Evolutionary conservation across 2,888 invertebrate genomes (phyloP).

Genomic region (Caenorhabditis plicata): DNA sequence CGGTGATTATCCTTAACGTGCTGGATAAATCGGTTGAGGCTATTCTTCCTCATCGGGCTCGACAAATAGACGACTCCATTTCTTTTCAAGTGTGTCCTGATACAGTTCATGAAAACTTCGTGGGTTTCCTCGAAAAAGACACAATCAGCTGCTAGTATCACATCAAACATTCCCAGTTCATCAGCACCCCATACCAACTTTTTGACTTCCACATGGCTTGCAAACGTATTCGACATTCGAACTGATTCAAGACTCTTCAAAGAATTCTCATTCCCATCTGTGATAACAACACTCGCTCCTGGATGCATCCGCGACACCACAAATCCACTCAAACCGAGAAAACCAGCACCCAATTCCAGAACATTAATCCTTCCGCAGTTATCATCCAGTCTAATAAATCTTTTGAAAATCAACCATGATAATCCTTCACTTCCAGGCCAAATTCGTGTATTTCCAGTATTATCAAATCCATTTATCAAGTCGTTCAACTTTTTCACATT

Average conservation of each 20-base stretch:
- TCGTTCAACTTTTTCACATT: background rate
- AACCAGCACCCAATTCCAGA: slow-evolving; percentile 47
- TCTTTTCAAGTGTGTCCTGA: slow-evolving; percentile 5
- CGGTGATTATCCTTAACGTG: slow-evolving; percentile 13
- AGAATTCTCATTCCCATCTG: slow-evolving; percentile 43
- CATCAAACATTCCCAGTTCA: slow-evolving; percentile 14
- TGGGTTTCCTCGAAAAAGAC: slow-evolving; percentile 41
- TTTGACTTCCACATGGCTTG: background rate
- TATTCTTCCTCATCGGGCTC: slow-evolving; percentile 38
- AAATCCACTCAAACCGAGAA: slow-evolving; percentile 34
- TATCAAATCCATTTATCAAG: slow-evolving; percentile 35
- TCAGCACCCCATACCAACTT: slow-evolving; percentile 9
- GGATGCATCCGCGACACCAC: background rate
- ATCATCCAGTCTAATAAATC: background rate
- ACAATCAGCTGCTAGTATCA: slow-evolving; percentile 47
- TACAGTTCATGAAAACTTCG: slow-evolving; percentile 19
- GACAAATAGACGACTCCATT: slow-evolving; percentile 25
- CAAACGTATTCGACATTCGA: slow-evolving; percentile 2
- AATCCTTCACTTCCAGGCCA: slow-evolving; percentile 50
- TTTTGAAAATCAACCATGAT: slow-evolving; percentile 11
- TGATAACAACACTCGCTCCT: slow-evolving; percentile 17
- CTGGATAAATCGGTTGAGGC: slow-evolving; percentile 28
- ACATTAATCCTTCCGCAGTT: slow-evolving; percentile 3
- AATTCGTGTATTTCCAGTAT: slow-evolving; percentile 46
- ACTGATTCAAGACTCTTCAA: slow-evolving; percentile 11